phyloP scores from a whole-genome alignment of 23 tunicate genomes.

The Trididemnum nubilum region DNA sequence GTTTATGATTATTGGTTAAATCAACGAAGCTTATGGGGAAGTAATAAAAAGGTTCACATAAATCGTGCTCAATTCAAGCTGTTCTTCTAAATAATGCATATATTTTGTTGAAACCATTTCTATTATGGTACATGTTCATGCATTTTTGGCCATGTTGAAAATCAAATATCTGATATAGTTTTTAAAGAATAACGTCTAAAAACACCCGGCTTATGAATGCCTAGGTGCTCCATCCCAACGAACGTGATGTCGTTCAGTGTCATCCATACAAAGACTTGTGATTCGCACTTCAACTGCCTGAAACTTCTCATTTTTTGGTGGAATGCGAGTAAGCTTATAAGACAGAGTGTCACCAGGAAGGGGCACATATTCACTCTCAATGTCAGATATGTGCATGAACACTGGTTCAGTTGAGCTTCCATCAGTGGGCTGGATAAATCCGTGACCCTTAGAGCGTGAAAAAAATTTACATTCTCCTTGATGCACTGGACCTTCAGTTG shows the following conservation, averaged over 20 bases:
- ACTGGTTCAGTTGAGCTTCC: constrained; percentile 41
- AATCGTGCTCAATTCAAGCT: no score
- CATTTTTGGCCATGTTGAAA: no score
- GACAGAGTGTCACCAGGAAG: constrained; percentile 61
- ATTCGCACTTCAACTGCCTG: constrained; percentile 96
- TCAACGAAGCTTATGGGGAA: no score
- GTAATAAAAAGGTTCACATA: no score
- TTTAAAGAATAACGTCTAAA: no score
- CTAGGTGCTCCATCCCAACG: constrained; percentile 72
- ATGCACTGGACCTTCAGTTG: constrained; percentile 81
- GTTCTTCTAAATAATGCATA: no score
- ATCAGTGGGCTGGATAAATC: constrained; percentile 67
- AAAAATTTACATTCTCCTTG: constrained; percentile 75
- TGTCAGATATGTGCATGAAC: constrained; percentile 92
- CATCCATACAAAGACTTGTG: constrained; percentile 27
- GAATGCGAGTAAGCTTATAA: constrained; percentile 69
- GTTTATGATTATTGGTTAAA: no score
- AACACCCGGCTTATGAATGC: constrained; percentile 24
- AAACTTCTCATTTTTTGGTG: constrained; percentile 82
- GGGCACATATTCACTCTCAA: constrained; percentile 84
- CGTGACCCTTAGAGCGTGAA: constrained; percentile 94
- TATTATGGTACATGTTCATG: no score
- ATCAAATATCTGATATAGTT: no score
- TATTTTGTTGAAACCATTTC: no score
- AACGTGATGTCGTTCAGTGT: constrained; percentile 48